Evolutionary conservation across 2,888 invertebrate species (phyloP).

Genomic region (Colostygia pectinataria): DNA sequence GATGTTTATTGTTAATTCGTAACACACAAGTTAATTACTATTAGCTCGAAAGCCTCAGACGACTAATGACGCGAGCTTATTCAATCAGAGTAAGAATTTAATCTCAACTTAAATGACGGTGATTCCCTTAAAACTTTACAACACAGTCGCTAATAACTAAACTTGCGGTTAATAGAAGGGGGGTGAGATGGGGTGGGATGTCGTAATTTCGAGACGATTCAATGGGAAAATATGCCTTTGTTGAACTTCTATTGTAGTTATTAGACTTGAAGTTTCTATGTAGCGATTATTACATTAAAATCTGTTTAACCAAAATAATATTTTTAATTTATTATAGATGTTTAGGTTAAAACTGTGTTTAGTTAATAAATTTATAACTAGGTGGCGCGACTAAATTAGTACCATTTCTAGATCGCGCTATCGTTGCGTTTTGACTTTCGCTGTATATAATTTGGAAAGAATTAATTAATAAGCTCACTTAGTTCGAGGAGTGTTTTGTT

Average conservation of each 20-base stretch:
- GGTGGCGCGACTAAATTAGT: too few relatives aligned
- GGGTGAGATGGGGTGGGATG: slow-evolving; percentile 37
- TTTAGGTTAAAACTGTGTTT: too few relatives aligned
- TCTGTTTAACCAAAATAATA: neutral
- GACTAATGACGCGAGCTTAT: slow-evolving; percentile 53
- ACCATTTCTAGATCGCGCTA: too few relatives aligned
- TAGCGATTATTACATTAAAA: slow-evolving; percentile 3
- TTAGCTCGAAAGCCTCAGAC: slow-evolving; percentile 8
- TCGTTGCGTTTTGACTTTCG: too few relatives aligned
- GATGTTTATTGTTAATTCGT: neutral
- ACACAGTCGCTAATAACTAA: slow-evolving; percentile 78
- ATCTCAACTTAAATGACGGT: slow-evolving; percentile 78
- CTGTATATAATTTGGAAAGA: too few relatives aligned
- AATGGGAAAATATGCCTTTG: slow-evolving; percentile 77
- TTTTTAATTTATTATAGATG: neutral
- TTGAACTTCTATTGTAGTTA: slow-evolving; percentile 64
- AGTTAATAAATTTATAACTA: neutral
- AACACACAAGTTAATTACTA: slow-evolving; percentile 8
- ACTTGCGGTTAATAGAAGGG: slow-evolving; percentile 70
- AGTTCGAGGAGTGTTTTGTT: too few relatives aligned
- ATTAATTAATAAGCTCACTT: too few relatives aligned
- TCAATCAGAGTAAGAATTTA: slow-evolving; percentile 71
- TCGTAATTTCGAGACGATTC: slow-evolving; percentile 72
- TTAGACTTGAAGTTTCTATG: slow-evolving; percentile 52
- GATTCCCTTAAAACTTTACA: slow-evolving; percentile 76